Conservation (phyloP, 2,113 vertebrate genomes). For the Podarcis raffonei region DNA sequence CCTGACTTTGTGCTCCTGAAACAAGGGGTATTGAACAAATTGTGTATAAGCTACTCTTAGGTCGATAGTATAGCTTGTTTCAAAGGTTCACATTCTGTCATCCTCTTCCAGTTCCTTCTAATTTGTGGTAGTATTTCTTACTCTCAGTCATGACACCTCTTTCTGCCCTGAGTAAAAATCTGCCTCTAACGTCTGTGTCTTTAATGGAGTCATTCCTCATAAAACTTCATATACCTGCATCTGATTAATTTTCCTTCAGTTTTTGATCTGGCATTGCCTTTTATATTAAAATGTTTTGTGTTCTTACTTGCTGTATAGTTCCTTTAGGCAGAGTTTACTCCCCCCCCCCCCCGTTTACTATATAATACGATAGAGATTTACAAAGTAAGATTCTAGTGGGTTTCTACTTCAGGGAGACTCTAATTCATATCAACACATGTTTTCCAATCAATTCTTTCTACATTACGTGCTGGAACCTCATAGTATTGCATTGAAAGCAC, state of each 20-base stretch:
- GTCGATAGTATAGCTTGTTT: not conserved
- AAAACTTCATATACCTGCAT: not conserved
- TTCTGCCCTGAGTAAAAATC: not conserved
- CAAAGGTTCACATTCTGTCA: not conserved
- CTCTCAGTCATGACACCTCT: not conserved
- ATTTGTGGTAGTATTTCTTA: not conserved
- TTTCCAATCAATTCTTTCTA: not conserved
- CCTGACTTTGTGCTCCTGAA: not conserved
- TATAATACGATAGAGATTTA: not conserved
- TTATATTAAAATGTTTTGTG: not conserved
- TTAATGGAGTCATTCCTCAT: not conserved
- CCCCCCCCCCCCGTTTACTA: no score
- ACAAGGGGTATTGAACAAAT: not conserved
- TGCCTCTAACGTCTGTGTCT: not conserved
- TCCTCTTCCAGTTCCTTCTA: not conserved
- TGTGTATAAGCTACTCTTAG: not conserved
- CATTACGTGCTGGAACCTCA: not conserved
- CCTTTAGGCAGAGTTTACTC: not conserved
- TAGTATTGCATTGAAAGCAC: not conserved
- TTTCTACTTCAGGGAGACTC: not conserved
- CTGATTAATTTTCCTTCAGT: conserved; percentile 6
- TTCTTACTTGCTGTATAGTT: not conserved
- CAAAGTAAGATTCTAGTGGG: not conserved
- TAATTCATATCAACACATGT: not conserved
- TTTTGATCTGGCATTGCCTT: not conserved